phyloP scores from a whole-genome alignment of 2,797 vertebrate species.

The Danionella dracula region DNA sequence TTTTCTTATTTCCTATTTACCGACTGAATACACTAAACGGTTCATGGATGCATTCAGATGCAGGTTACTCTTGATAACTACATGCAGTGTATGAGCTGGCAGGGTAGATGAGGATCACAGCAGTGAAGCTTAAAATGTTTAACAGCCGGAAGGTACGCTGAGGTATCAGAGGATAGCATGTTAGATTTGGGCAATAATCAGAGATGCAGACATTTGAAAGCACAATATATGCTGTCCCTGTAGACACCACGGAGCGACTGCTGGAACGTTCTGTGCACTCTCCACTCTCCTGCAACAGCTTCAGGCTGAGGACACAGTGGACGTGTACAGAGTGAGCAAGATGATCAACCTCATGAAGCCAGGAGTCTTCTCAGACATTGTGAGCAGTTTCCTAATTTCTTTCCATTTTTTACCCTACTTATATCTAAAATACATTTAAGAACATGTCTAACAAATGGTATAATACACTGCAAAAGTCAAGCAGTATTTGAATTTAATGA shows the following conservation, averaged over 20 bases:
- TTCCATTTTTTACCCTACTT: no score
- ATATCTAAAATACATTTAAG: no score
- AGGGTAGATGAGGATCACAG: neutral
- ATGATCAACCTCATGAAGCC: slow-evolving; percentile 93
- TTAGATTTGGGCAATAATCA: neutral
- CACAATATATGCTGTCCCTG: neutral
- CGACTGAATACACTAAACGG: no score
- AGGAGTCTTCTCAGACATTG: slow-evolving; percentile 83
- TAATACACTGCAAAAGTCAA: no score
- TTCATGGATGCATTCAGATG: no score
- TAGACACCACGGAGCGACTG: slow-evolving; percentile 85
- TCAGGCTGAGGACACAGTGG: slow-evolving; percentile 79
- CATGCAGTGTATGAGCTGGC: neutral
- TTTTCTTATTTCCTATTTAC: no score
- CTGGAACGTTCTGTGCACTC: slow-evolving; percentile 89
- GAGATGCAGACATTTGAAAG: neutral
- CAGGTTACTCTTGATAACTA: neutral
- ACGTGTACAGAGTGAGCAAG: slow-evolving; percentile 88
- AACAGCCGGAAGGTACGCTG: no score
- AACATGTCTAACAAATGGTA: no score
- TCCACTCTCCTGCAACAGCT: slow-evolving; percentile 81
- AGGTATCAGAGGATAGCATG: neutral
- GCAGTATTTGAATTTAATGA: no score
- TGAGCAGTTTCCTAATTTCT: slow-evolving; percentile 60
- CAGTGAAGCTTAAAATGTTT: neutral